A percentile compares a stretch with the other conserved stretches of the same genome.
Conservation (phyloP, 2,113 vertebrate genomes). For the Nothoprocta perdicaria region DNA sequence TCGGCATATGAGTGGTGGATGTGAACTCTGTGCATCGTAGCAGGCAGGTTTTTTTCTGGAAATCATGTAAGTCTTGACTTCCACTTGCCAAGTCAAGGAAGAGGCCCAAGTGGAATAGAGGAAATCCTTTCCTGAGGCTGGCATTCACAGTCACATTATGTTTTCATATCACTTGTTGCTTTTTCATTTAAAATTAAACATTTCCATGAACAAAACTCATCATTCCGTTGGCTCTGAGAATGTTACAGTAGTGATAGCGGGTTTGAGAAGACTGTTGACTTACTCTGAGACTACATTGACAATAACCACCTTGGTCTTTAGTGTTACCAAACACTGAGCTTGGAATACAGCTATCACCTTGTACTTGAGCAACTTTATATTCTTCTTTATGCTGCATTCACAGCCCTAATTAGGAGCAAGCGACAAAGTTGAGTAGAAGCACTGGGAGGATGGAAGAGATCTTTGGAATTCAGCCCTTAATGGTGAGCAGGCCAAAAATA, state of each 20-base stretch:
- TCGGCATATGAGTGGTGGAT: fast-evolving
- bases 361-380: fast-evolving
- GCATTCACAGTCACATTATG: not conserved
- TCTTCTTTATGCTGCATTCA: fast-evolving
- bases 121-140: not conserved
- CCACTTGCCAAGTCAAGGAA: not conserved
- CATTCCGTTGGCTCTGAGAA: not conserved
- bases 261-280: not conserved
- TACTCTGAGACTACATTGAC: not conserved
- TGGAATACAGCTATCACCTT: not conserved
- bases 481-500: not conserved
- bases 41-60: not conserved
- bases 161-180: not conserved
- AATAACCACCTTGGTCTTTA: not conserved
- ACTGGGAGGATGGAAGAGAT: not conserved
- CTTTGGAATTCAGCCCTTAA: not conserved
- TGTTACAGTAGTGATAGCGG: not conserved
- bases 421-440: not conserved
- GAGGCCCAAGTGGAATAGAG: not conserved
- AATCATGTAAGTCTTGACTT: not conserved
- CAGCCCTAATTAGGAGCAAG: not conserved
- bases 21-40: fast-evolving
- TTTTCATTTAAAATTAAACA: not conserved
- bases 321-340: not conserved
- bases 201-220: not conserved